phyloP scores from a whole-genome alignment of 64 coral and sea anemone species.

The Cladopsammia gracilis region DNA sequence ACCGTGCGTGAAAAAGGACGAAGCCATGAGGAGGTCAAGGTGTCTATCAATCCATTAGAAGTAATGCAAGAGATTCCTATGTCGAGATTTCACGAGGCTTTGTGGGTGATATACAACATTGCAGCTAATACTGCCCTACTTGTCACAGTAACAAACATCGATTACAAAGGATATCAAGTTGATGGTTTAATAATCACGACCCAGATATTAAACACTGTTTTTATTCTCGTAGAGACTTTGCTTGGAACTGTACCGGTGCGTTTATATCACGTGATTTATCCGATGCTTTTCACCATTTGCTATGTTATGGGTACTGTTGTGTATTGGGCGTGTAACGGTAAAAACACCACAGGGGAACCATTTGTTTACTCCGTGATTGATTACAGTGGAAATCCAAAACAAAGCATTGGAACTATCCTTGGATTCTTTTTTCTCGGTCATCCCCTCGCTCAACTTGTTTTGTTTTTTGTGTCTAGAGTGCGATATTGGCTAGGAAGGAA shows the following conservation, averaged over 20 bases:
- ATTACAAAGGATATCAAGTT: not conserved
- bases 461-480: slow-evolving; percentile 32
- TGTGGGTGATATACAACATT: slow-evolving; percentile 85
- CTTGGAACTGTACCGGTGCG: slow-evolving; percentile 72
- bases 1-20: not conserved
- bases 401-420: slow-evolving; percentile 4
- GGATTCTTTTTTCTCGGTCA: slow-evolving; percentile 59
- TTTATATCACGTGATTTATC: slow-evolving; percentile 83
- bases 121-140: slow-evolving; percentile 58
- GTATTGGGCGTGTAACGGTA: slow-evolving; percentile 70
- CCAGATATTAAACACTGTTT: slow-evolving; percentile 82
- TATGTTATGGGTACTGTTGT: slow-evolving; percentile 75
- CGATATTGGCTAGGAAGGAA: slow-evolving; percentile 35
- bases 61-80: slow-evolving; percentile 35
- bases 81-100: slow-evolving; percentile 67
- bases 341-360: slow-evolving; percentile 5
- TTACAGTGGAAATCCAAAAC: slow-evolving; percentile 54
- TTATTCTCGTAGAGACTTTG: slow-evolving; percentile 64
- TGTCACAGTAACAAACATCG: slow-evolving; percentile 55
- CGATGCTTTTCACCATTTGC: slow-evolving; percentile 62
- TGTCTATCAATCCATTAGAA: slow-evolving; percentile 43
- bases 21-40: slow-evolving; percentile 32
- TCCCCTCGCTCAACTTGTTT: slow-evolving; percentile 38
- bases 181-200: slow-evolving; percentile 77
- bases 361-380: slow-evolving; percentile 74